Conservation (phyloP, 2,113 vertebrate species). For the Aspiorhynchus laticeps region DNA sequence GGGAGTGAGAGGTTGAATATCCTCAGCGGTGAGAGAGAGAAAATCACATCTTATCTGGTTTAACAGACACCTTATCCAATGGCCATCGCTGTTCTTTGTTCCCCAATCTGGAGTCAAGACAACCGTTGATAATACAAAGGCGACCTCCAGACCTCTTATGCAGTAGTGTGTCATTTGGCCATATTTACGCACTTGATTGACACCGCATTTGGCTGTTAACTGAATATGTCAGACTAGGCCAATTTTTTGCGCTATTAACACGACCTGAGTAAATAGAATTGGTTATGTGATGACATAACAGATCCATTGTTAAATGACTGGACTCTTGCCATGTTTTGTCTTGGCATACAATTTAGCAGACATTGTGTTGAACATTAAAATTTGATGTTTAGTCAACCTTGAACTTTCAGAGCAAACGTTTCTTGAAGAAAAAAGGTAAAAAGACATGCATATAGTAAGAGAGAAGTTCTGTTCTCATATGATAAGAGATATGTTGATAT, state of each 20-base stretch:
- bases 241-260: not conserved
- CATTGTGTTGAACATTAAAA: not conserved
- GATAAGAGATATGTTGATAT: slow-evolving; percentile 36
- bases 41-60: slow-evolving; percentile 50
- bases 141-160: not conserved
- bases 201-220: not conserved
- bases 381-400: not conserved
- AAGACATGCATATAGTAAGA: not conserved
- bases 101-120: slow-evolving; percentile 14
- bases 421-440: not conserved
- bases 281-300: not conserved
- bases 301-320: not conserved
- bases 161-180: not conserved
- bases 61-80: slow-evolving; percentile 42
- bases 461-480: slow-evolving; percentile 26
- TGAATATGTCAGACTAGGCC: not conserved
- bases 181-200: not conserved
- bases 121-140: slow-evolving; percentile 26
- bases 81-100: slow-evolving; percentile 28
- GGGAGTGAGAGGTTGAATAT: slow-evolving; percentile 35
- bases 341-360: not conserved
- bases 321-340: not conserved
- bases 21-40: slow-evolving; percentile 24
- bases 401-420: not conserved
- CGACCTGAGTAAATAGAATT: not conserved